A percentile compares a stretch with the other conserved stretches of the same genome.
These are phyloP conservation scores for Bugula neritina DNA, from an alignment of 2,888 invertebrate species.

Conservation along the genomic window DNA sequence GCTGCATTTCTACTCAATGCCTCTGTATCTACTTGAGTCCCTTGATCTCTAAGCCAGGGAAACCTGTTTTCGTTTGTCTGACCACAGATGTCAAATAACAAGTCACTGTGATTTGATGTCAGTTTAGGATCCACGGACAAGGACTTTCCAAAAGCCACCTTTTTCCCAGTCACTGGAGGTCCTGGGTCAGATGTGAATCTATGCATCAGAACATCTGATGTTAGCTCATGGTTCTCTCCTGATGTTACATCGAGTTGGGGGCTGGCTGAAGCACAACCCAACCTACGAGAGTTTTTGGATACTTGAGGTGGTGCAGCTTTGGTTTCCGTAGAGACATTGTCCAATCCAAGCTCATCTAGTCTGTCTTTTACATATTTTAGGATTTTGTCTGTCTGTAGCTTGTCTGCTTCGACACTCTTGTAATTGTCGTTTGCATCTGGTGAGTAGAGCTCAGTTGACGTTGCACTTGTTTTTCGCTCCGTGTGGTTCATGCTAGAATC, in stretches of 20 bases:
- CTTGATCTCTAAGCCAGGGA: constrained; percentile 21
- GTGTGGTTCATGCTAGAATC: neutral
- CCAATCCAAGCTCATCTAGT: neutral
- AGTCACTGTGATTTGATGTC: neutral
- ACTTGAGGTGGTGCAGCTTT: neutral
- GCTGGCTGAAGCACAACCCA: neutral
- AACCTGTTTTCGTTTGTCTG: constrained; percentile 25
- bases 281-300: neutral
- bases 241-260: neutral
- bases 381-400: neutral
- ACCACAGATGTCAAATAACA: constrained; percentile 2
- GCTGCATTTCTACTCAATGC: too few species aligned
- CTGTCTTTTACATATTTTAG: neutral
- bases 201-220: neutral
- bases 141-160: neutral
- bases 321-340: neutral
- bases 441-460: neutral
- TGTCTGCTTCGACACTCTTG: too few species aligned
- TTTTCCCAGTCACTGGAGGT: neutral
- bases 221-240: neutral
- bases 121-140: neutral
- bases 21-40: neutral
- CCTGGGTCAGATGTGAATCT: neutral
- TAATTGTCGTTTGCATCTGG: neutral
- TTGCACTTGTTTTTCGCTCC: neutral